These are phyloP conservation scores for Paedocypris micromegethes DNA, from an alignment of 2,797 vertebrate species.

Conservation along the genomic window DNA sequence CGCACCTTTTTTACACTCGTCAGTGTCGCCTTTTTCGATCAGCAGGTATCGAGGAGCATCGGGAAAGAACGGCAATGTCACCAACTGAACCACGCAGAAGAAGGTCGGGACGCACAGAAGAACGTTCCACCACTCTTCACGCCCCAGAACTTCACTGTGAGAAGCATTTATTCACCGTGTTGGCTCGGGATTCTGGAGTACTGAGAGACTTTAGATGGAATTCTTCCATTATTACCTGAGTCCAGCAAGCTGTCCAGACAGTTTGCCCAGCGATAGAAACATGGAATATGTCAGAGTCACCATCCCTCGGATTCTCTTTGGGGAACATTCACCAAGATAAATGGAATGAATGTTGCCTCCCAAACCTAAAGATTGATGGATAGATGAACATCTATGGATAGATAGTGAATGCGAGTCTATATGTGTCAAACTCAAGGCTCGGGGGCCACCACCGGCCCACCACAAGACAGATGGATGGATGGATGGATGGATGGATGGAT, in stretches of 20 bases:
- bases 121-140: constrained; percentile 70
- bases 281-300: constrained; percentile 61
- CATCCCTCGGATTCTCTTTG: constrained; percentile 63
- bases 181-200: no score
- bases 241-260: constrained; percentile 69
- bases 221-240: constrained; percentile 63
- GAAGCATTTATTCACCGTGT: no score
- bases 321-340: constrained; percentile 76
- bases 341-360: constrained; percentile 59
- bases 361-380: constrained; percentile 59
- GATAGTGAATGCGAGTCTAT: no score
- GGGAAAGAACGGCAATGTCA: constrained; percentile 73
- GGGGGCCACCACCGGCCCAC: no score
- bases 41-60: constrained; percentile 79
- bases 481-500: no score
- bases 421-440: no score
- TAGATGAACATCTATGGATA: not conserved
- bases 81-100: constrained; percentile 66
- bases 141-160: constrained; percentile 73
- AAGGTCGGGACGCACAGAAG: constrained; percentile 60
- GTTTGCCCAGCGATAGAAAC: constrained; percentile 63
- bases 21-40: constrained; percentile 72
- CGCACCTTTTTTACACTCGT: constrained; percentile 72
- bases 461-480: no score
- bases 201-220: no score